Evolutionary conservation across 2,113 vertebrate species (phyloP).

Genomic region (Isichthys henryi): DNA sequence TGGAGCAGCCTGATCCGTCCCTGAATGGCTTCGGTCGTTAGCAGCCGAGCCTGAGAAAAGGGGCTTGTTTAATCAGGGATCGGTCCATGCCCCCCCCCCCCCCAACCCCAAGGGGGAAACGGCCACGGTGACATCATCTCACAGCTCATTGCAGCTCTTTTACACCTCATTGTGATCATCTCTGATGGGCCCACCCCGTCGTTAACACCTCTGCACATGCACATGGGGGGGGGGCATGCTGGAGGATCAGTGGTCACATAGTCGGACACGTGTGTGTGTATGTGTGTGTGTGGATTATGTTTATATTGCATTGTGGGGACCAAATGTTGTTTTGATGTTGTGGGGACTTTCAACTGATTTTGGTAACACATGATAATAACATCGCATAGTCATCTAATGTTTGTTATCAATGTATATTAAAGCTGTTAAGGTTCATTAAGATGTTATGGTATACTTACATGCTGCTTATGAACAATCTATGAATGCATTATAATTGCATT

Average conservation of each 20-base stretch:
- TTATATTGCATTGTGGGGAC: too few species aligned
- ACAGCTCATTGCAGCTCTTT: constrained; percentile 33
- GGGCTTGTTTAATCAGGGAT: neutral
- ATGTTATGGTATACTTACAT: too few species aligned
- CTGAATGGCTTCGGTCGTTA: neutral
- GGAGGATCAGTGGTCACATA: neutral
- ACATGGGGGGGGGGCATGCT: neutral
- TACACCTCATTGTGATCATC: constrained; percentile 33
- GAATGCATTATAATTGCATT: neutral
- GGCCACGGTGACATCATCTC: constrained; percentile 24
- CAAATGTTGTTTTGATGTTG: neutral
- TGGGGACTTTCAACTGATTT: neutral
- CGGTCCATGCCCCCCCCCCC: neutral
- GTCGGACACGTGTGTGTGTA: neutral
- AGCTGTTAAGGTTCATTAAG: neutral
- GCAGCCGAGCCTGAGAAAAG: neutral
- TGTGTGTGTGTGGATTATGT: neutral
- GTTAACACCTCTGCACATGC: constrained; percentile 22
- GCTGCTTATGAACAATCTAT: neutral
- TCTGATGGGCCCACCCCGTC: constrained; percentile 14
- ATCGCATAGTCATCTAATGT: neutral
- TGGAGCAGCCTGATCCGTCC: neutral
- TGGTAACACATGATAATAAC: neutral
- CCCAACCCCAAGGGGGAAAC: neutral
- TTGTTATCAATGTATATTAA: neutral